phyloP scores from a whole-genome alignment of 2,888 invertebrate genomes.

The Antheraea yamamai region DNA sequence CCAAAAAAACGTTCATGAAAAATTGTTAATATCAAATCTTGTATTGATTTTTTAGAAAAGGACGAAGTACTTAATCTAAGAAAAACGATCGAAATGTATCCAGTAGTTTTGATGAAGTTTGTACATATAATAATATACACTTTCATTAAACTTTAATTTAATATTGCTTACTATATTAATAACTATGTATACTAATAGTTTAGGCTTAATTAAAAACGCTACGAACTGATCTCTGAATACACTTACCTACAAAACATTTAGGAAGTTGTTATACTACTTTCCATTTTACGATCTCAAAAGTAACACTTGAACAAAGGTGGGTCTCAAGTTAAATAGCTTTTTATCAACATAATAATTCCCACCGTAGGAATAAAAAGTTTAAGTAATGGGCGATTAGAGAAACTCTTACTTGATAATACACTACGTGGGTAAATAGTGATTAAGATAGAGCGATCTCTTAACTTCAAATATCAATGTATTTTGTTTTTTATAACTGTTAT shows the following conservation, averaged over 20 bases:
- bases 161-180: not conserved
- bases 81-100: no score
- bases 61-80: no score
- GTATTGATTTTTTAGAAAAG: no score
- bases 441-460: not conserved
- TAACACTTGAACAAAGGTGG: conserved; percentile 35
- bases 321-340: conserved; percentile 14
- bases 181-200: not conserved
- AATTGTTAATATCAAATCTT: no score
- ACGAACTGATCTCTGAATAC: conserved; percentile 14
- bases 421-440: not conserved
- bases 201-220: not conserved
- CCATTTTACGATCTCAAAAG: conserved; percentile 55
- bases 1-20: no score
- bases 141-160: not conserved
- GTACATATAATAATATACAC: not conserved
- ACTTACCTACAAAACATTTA: conserved; percentile 15
- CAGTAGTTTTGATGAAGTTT: no score
- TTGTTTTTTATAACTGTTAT: not conserved
- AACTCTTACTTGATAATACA: conserved; percentile 35
- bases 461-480: not conserved
- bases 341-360: conserved; percentile 19
- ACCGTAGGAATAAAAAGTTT: conserved; percentile 12
- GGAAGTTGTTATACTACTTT: conserved; percentile 46
- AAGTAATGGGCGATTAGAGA: conserved; percentile 10